Conservation (phyloP, 2,797 vertebrate species). For the Phataginus tetradactyla region DNA sequence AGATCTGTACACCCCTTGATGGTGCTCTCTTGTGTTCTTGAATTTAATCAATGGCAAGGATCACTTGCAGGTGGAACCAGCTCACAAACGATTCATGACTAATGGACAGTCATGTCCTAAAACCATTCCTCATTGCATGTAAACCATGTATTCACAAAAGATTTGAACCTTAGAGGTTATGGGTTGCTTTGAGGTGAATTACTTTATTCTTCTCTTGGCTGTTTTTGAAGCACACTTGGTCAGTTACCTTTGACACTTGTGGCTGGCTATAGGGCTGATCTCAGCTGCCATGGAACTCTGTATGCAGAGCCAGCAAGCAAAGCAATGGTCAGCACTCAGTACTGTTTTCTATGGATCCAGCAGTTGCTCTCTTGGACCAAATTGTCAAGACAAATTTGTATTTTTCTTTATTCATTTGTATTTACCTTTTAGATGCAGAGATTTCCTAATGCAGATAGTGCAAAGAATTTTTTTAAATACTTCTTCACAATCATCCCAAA, state of each 20-base stretch:
- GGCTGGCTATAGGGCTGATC: neutral
- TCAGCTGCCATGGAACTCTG: neutral
- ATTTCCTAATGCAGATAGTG: neutral
- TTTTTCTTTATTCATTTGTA: neutral
- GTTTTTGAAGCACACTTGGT: neutral
- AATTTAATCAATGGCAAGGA: neutral
- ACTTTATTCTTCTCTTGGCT: neutral
- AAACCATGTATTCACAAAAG: neutral
- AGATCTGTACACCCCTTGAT: neutral
- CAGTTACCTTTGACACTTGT: neutral
- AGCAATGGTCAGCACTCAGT: too few relatives aligned
- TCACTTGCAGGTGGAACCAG: conserved; percentile 4
- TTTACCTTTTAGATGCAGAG: neutral
- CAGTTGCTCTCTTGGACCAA: neutral
- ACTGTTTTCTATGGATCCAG: neutral
- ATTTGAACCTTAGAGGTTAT: neutral
- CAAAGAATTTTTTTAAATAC: neutral
- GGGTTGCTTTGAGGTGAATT: neutral
- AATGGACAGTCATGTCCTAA: neutral
- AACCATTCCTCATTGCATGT: neutral
- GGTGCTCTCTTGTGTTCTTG: neutral
- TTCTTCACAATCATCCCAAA: neutral
- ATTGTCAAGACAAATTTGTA: neutral
- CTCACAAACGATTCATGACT: neutral
- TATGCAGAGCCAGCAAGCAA: neutral